Evolutionary conservation across 2,113 vertebrate species (phyloP).

Genomic region (Poecilia latipinna): DNA sequence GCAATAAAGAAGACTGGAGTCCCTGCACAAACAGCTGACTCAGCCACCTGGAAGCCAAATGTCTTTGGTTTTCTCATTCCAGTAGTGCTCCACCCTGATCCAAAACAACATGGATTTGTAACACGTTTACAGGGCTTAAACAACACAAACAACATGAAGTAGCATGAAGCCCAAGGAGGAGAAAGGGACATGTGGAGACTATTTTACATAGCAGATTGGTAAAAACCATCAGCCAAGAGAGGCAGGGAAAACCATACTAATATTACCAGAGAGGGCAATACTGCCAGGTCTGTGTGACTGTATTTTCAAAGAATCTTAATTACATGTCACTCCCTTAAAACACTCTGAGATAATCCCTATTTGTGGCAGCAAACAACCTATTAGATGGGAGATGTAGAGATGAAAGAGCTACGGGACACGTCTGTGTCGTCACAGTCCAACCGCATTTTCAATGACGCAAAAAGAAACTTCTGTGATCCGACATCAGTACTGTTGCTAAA

Average conservation of each 20-base stretch:
- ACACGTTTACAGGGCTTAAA: constrained; percentile 45
- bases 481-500: too few species aligned
- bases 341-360: neutral
- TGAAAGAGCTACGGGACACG: neutral
- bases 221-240: constrained; percentile 3
- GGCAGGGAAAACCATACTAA: constrained; percentile 4
- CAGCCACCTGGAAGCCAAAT: constrained; percentile 74
- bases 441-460: too few species aligned
- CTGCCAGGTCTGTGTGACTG: neutral
- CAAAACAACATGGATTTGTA: constrained; percentile 61
- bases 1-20: constrained; percentile 38
- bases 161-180: neutral
- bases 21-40: constrained; percentile 65
- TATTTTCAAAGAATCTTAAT: constrained; percentile 11
- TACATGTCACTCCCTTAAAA: neutral
- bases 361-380: neutral
- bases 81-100: constrained; percentile 65
- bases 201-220: neutral
- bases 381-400: neutral
- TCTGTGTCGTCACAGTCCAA: neutral
- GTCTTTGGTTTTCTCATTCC: constrained; percentile 69
- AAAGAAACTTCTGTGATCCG: too few species aligned
- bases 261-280: neutral
- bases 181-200: neutral
- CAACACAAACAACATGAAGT: constrained; percentile 38